phyloP scores from a whole-genome alignment of 2,888 invertebrate genomes.

The Mimachlamys varia region DNA sequence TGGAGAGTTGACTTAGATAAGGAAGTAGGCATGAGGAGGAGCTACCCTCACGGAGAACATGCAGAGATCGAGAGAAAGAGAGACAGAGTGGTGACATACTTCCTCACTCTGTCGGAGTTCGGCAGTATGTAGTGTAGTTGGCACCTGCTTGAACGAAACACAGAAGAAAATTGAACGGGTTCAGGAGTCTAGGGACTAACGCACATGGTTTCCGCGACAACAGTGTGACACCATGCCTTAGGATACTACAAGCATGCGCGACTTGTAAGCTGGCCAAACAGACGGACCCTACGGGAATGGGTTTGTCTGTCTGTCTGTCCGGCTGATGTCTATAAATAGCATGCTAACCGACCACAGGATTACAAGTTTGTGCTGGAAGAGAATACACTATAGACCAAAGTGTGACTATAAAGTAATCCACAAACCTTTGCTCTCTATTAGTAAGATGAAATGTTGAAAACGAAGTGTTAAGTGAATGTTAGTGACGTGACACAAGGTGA shows the following conservation, averaged over 20 bases:
- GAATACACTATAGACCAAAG: not conserved
- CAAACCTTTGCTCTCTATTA: conserved; percentile 51
- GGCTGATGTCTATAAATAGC: not conserved
- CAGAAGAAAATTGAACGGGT: not conserved
- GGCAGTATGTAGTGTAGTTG: not conserved
- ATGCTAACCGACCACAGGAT: not conserved
- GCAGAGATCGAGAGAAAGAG: not conserved
- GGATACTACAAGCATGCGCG: conserved; percentile 12
- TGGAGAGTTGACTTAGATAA: not conserved
- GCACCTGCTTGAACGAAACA: not conserved
- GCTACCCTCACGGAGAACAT: not conserved
- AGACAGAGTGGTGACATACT: not conserved
- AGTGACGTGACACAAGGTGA: conserved; percentile 24
- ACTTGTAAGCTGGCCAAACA: conserved; percentile 19
- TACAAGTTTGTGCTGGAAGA: conserved; percentile 31
- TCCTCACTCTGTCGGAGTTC: not conserved
- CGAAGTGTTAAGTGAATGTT: conserved; percentile 23
- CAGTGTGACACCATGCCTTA: not conserved
- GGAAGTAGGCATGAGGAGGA: not conserved
- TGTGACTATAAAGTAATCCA: conserved; percentile 35
- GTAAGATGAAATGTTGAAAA: conserved; percentile 42
- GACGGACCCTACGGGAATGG: not conserved
- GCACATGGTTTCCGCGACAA: not conserved
- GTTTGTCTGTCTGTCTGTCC: not conserved
- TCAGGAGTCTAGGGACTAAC: not conserved